Conservation (phyloP, 2,888 invertebrate genomes). For the Chouioia cunea region DNA sequence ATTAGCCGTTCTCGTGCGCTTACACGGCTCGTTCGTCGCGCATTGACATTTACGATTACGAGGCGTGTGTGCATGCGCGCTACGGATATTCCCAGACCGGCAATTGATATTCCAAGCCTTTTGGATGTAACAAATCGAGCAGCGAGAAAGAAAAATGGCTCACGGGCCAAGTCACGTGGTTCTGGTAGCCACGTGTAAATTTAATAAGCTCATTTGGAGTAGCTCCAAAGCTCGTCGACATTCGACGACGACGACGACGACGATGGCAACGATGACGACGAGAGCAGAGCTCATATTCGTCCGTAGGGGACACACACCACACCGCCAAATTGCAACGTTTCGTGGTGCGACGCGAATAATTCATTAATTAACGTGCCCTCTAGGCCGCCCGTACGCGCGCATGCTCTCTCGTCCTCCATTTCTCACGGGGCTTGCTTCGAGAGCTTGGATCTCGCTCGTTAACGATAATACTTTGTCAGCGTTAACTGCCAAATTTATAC, state of each 20-base stretch:
- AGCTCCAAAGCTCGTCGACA: slow-evolving; percentile 55
- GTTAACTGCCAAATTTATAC: too few relatives aligned
- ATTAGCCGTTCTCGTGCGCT: slow-evolving; percentile 22
- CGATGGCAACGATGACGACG: too few relatives aligned
- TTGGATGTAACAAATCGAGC: neutral
- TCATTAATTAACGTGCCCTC: slow-evolving; percentile 56
- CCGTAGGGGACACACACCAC: slow-evolving; percentile 39
- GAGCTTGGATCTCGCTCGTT: too few relatives aligned
- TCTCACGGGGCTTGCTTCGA: neutral
- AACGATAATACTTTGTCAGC: neutral
- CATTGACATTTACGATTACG: slow-evolving; percentile 39
- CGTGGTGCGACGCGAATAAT: slow-evolving; percentile 53
- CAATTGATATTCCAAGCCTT: slow-evolving; percentile 35
- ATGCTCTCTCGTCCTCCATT: neutral
- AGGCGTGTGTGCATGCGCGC: slow-evolving; percentile 24
- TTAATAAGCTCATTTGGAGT: slow-evolving; percentile 66
- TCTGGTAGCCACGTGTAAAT: slow-evolving; percentile 57
- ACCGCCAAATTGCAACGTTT: slow-evolving; percentile 53
- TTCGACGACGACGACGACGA: too few relatives aligned
- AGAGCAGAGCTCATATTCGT: slow-evolving; percentile 51
- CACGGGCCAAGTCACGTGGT: slow-evolving; percentile 23
- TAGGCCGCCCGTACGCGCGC: neutral
- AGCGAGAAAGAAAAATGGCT: neutral
- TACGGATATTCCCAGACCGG: neutral
- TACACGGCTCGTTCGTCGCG: neutral